These are phyloP conservation scores for Ectropis crepuscularia DNA, from an alignment of 2,888 invertebrate species.

Conservation along the genomic window DNA sequence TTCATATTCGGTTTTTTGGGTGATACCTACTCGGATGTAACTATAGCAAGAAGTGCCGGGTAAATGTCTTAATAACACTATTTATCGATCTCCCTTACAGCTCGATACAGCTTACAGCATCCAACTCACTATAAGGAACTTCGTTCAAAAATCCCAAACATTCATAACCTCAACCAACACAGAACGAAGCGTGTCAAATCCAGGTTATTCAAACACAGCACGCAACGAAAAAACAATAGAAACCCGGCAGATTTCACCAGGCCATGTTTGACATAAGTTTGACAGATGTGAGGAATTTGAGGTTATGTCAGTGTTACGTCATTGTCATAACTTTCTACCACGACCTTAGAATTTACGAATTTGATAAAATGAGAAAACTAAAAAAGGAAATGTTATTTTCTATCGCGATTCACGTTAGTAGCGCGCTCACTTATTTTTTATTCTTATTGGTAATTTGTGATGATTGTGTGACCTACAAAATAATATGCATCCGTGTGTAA, in stretches of 20 bases:
- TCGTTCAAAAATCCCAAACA: background rate
- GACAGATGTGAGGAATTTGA: constrained; percentile 26
- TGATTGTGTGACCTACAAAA: no score
- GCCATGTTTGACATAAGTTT: constrained; percentile 27
- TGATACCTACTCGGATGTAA: no score
- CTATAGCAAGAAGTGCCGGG: no score
- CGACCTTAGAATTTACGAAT: background rate
- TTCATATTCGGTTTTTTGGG: no score
- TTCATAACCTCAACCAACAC: background rate
- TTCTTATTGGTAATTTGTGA: no score
- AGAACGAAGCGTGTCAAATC: constrained; percentile 13
- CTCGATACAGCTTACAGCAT: no score
- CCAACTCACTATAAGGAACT: no score
- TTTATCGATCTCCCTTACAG: no score
- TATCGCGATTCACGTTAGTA: no score
- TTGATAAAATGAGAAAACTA: background rate
- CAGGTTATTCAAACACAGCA: constrained; percentile 21
- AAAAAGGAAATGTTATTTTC: background rate
- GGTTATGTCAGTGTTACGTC: constrained; percentile 27
- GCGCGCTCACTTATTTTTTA: no score
- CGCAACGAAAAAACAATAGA: constrained; percentile 32
- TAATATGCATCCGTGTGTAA: no score
- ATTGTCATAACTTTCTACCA: constrained; percentile 20
- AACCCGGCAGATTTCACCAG: constrained; percentile 23
- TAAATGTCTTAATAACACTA: no score